A percentile compares a stretch with the other conserved stretches of the same genome.
These are phyloP conservation scores for Pseudomyrmex cubaensis DNA, from an alignment of 1,140 invertebrate species.

Conservation along the genomic window DNA sequence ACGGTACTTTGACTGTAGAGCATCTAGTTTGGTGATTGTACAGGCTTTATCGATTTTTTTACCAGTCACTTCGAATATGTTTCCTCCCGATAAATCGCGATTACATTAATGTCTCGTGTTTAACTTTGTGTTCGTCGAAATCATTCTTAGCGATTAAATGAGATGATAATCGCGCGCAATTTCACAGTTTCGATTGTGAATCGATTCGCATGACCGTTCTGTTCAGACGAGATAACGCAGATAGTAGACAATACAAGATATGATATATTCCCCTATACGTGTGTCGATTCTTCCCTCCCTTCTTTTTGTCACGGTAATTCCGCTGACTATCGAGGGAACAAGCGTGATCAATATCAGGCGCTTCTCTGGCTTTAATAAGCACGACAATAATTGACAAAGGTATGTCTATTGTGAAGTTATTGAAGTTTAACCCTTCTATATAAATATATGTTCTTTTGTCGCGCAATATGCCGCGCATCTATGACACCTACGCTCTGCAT, in stretches of 20 bases:
- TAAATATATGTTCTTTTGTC: slow-evolving; percentile 65
- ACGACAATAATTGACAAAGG: slow-evolving; percentile 78
- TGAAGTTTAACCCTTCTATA: slow-evolving; percentile 65
- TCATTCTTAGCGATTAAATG: not conserved
- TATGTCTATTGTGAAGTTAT: slow-evolving; percentile 76
- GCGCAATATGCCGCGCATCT: slow-evolving; percentile 8
- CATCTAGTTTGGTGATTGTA: not conserved
- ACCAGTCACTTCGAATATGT: not conserved
- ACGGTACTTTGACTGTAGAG: not conserved
- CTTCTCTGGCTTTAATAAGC: slow-evolving; percentile 73
- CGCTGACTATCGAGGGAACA: not conserved
- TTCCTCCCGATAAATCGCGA: not conserved
- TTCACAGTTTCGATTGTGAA: not conserved
- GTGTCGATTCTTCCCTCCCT: not conserved
- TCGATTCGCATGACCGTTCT: not conserved
- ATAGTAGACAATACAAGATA: not conserved
- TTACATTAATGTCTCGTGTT: not conserved
- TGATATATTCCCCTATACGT: not conserved
- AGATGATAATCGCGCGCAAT: not conserved
- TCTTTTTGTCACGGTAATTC: not conserved
- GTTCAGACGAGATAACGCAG: not conserved
- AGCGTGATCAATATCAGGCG: slow-evolving; percentile 33
- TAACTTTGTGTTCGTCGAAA: not conserved
- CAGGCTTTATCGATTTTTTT: not conserved
- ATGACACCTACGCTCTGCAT: slow-evolving; percentile 1